phyloP scores from a whole-genome alignment of 2,888 invertebrate species.

The Mycalesis mineus region DNA sequence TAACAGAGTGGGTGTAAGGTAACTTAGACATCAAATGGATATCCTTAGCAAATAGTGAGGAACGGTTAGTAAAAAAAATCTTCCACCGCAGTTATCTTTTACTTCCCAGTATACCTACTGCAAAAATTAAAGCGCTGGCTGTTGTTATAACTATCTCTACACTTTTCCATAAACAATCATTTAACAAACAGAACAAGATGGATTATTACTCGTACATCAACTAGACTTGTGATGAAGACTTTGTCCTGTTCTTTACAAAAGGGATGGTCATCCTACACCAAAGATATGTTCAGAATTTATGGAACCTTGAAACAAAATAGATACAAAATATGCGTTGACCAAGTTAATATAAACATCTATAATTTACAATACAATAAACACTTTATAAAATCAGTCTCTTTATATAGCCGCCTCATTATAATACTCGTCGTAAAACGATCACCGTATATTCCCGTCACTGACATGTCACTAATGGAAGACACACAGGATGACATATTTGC shows the following conservation, averaged over 20 bases:
- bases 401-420: constrained; percentile 23
- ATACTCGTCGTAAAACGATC: constrained; percentile 16
- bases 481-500: not conserved
- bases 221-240: not conserved
- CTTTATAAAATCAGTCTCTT: constrained; percentile 62
- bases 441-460: constrained; percentile 17
- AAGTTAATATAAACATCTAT: constrained; percentile 38
- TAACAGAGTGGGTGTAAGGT: too few relatives aligned
- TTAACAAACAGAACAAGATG: not conserved
- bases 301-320: constrained; percentile 28
- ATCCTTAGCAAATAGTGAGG: too few relatives aligned
- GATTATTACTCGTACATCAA: not conserved
- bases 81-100: too few relatives aligned
- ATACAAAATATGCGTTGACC: constrained; percentile 46
- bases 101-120: too few relatives aligned
- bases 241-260: not conserved
- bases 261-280: not conserved
- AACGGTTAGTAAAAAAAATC: too few relatives aligned
- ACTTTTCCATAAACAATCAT: too few relatives aligned
- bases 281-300: constrained; percentile 6
- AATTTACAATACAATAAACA: constrained; percentile 50
- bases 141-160: too few relatives aligned
- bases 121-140: too few relatives aligned
- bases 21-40: too few relatives aligned
- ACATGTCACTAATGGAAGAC: constrained; percentile 20